Percentiles rank a stretch among this genome's conserved stretches.
Conservation (phyloP, 2,888 invertebrate species). For the Leptarthrus brevirostris region DNA sequence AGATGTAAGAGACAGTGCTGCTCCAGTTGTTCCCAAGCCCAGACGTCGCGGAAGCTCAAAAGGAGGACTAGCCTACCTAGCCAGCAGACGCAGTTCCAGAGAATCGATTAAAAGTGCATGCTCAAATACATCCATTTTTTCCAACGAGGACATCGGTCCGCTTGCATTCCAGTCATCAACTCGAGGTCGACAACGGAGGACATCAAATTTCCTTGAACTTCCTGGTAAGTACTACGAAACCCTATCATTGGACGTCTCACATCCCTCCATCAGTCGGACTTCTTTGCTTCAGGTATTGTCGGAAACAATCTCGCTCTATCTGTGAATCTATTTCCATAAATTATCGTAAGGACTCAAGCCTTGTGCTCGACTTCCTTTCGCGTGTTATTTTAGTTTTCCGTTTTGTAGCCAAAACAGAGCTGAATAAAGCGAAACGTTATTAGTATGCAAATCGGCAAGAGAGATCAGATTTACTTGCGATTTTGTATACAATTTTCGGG, state of each 20-base stretch:
- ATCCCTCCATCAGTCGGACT: neutral
- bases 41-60: conserved; percentile 74
- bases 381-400: neutral
- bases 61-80: conserved; percentile 81
- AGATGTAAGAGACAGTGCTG: conserved; percentile 67
- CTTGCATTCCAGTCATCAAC: conserved; percentile 83
- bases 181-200: conserved; percentile 81
- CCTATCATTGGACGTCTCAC: neutral
- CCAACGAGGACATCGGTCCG: conserved; percentile 84
- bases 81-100: conserved; percentile 87
- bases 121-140: conserved; percentile 76
- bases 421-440: neutral
- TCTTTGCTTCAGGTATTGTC: neutral
- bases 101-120: conserved; percentile 74
- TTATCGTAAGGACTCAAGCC: neutral
- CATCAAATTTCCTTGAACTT: conserved; percentile 87
- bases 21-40: conserved; percentile 73
- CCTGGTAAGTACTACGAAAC: conserved; percentile 74
- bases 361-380: neutral
- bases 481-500: neutral
- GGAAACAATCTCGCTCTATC: neutral
- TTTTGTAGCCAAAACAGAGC: neutral
- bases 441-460: conserved; percentile 10
- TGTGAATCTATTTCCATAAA: conserved; percentile 29
- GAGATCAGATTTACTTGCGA: neutral